These are phyloP conservation scores for Bombus polaris DNA, from an alignment of 1,140 invertebrate species.

Conservation along the genomic window DNA sequence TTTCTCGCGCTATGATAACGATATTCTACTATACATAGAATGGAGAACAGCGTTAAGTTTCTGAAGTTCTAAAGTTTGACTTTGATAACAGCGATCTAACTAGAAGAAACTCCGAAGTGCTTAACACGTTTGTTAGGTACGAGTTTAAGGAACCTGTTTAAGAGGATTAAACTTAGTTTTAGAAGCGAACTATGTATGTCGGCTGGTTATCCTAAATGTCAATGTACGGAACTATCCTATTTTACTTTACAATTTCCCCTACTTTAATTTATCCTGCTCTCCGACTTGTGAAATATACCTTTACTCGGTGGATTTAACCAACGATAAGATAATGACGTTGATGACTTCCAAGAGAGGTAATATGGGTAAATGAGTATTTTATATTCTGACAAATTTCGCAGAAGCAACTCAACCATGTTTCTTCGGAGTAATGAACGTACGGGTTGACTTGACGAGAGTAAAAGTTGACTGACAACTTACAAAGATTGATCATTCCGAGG, in stretches of 20 bases:
- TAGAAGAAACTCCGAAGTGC: neutral
- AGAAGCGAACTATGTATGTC: neutral
- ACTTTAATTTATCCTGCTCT: too few species aligned
- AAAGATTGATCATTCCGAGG: neutral
- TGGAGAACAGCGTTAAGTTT: neutral
- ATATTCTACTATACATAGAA: neutral
- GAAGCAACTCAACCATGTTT: neutral
- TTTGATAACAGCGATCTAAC: neutral
- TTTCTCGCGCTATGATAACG: too few species aligned
- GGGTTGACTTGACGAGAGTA: neutral
- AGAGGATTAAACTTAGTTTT: neutral
- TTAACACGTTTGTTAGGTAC: neutral
- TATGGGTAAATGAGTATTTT: neutral
- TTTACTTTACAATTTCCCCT: neutral
- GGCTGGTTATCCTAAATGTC: neutral
- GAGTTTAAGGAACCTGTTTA: neutral
- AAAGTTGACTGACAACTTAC: slow-evolving; percentile 10
- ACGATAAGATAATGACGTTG: neutral
- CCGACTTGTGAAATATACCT: neutral
- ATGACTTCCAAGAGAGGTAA: neutral
- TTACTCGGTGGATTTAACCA: neutral
- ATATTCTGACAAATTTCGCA: neutral
- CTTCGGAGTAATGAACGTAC: neutral
- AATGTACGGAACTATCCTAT: neutral
- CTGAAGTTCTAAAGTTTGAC: neutral